phyloP scores from a whole-genome alignment of 2,113 vertebrate genomes.

The Larimichthys crocea region DNA sequence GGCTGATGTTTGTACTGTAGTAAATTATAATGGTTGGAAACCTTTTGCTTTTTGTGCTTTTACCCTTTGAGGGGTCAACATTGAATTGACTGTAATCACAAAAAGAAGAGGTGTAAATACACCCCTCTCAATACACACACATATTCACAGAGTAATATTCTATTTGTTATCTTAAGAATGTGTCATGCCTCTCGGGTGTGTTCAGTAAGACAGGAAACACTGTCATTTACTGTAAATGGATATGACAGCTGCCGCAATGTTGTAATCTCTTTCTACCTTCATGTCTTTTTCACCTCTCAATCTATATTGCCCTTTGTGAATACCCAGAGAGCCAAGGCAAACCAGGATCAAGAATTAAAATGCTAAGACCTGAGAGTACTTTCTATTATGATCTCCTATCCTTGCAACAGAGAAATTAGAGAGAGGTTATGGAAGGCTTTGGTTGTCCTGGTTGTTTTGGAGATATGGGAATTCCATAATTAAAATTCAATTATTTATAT shows the following conservation, averaged over 20 bases:
- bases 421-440: not conserved
- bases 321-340: slow-evolving; percentile 4
- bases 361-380: not conserved
- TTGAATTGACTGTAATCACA: not conserved
- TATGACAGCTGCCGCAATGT: slow-evolving; percentile 35
- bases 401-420: not conserved
- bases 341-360: not conserved
- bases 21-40: not conserved
- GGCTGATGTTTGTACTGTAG: not conserved
- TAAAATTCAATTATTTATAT: not conserved
- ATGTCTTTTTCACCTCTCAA: not conserved
- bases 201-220: slow-evolving; percentile 13
- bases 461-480: not conserved
- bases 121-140: not conserved
- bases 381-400: not conserved
- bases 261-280: slow-evolving; percentile 31
- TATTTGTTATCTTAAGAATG: slow-evolving; percentile 15
- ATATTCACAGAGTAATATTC: slow-evolving; percentile 7
- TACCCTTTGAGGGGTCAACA: not conserved
- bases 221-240: slow-evolving; percentile 32
- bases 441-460: not conserved
- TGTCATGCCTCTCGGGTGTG: not conserved
- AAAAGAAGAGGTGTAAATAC: not conserved
- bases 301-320: not conserved
- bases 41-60: not conserved